Conservation (phyloP, 2,888 invertebrate species). For the Podotricha telesiphe region DNA sequence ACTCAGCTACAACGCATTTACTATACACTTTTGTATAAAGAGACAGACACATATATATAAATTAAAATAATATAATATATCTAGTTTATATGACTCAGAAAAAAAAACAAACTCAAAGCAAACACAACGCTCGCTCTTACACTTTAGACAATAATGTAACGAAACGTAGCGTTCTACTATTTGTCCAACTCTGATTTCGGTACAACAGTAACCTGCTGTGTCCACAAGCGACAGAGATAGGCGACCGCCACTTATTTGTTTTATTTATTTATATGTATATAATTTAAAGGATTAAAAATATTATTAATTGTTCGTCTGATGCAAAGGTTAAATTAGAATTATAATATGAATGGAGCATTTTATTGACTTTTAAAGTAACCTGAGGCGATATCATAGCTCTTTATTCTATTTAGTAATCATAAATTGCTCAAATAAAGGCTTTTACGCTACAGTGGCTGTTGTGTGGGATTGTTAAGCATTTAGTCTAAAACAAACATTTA, state of each 20-base stretch:
- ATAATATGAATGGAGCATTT: not conserved
- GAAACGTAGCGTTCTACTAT: conserved; percentile 64
- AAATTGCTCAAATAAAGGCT: not conserved
- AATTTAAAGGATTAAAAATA: conserved; percentile 3
- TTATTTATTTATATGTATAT: conserved; percentile 51
- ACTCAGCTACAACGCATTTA: no score
- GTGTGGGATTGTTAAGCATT: not conserved
- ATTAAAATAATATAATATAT: no score
- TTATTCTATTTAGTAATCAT: not conserved
- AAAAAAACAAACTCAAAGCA: conserved; percentile 6
- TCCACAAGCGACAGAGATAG: conserved; percentile 64
- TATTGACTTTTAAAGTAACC: not conserved
- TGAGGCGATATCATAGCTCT: not conserved
- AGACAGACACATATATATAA: no score
- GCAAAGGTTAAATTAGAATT: not conserved
- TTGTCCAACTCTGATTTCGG: conserved; percentile 71
- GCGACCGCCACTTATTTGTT: conserved; percentile 48
- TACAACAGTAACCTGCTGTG: conserved; percentile 57
- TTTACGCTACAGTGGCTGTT: not conserved
- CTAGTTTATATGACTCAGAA: no score
- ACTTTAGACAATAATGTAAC: conserved; percentile 52
- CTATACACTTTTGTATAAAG: no score
- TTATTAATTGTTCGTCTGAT: not conserved
- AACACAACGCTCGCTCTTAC: conserved; percentile 12
- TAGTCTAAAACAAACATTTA: no score